phyloP scores from a whole-genome alignment of 1,140 invertebrate genomes.

The Pseudobourletiella spinata region DNA sequence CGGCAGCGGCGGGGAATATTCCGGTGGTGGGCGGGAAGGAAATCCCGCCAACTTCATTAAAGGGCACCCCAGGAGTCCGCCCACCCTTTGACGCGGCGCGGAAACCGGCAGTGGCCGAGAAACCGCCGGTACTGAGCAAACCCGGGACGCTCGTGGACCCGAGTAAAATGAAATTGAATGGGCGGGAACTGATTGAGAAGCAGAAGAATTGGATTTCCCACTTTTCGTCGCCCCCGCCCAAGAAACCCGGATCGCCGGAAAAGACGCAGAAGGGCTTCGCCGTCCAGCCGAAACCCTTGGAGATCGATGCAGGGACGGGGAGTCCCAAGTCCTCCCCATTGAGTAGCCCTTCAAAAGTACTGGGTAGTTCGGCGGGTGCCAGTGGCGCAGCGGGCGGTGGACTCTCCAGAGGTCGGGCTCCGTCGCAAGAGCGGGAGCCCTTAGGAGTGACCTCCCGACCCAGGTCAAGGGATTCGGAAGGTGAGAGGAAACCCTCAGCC shows the following conservation, averaged over 20 bases:
- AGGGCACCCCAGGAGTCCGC: too few relatives aligned
- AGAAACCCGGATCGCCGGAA: slow-evolving; percentile 53
- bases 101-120: slow-evolving; percentile 24
- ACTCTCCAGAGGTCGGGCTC: neutral
- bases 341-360: slow-evolving; percentile 10
- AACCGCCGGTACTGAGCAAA: slow-evolving; percentile 5
- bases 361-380: neutral
- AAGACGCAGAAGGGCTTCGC: slow-evolving; percentile 21
- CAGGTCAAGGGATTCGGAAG: neutral
- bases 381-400: neutral
- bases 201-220: slow-evolving; percentile 84
- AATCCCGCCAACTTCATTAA: too few relatives aligned
- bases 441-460: neutral
- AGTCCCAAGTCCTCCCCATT: slow-evolving; percentile 16
- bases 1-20: too few relatives aligned
- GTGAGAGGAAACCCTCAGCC: neutral
- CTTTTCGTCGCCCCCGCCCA: slow-evolving; percentile 55
- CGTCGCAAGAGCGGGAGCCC: neutral
- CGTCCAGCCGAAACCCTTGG: slow-evolving; percentile 22
- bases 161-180: slow-evolving; percentile 54
- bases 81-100: slow-evolving; percentile 4
- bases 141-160: neutral
- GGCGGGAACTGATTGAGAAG: slow-evolving; percentile 75
- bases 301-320: slow-evolving; percentile 3
- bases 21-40: too few relatives aligned